A percentile compares a stretch with the other conserved stretches of the same genome.
Evolutionary conservation across 1,140 invertebrate genomes (phyloP).

Genomic region (Drosophila varians): DNA sequence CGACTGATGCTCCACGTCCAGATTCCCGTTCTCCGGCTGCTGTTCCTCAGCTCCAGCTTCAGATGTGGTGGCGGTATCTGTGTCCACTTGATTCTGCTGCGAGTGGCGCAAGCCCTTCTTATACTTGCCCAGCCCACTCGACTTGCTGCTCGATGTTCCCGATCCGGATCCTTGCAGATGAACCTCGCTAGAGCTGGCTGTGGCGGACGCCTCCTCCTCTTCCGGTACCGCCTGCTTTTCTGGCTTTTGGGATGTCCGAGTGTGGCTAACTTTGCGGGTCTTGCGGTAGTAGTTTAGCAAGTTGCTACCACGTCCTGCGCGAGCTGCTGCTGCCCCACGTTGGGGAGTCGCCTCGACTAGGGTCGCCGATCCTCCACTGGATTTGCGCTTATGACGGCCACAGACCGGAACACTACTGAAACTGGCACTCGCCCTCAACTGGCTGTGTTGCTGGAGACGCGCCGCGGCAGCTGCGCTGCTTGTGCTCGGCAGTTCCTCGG

Average conservation of each 20-base stretch:
- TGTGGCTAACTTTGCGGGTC: constrained; percentile 77
- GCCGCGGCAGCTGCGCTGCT: constrained; percentile 50
- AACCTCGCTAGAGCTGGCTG: constrained; percentile 10
- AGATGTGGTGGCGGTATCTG: not conserved
- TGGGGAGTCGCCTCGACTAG: constrained; percentile 35
- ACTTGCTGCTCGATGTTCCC: constrained; percentile 14
- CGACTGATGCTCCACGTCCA: constrained; percentile 30
- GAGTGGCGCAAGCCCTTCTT: constrained; percentile 25
- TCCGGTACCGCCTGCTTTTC: constrained; percentile 11
- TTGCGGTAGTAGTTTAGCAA: constrained; percentile 81
- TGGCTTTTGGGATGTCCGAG: constrained; percentile 44
- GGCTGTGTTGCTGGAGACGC: constrained; percentile 26
- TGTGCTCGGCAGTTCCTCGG: constrained; percentile 66
- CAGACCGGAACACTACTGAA: constrained; percentile 10
- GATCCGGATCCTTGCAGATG: constrained; percentile 6
- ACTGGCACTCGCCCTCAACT: constrained; percentile 4
- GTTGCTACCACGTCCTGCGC: constrained; percentile 52
- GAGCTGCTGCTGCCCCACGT: constrained; percentile 36
- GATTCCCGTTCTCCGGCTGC: constrained; percentile 9
- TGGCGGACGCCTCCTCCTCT: constrained; percentile 1
- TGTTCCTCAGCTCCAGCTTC: constrained; percentile 22
- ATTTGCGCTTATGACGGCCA: constrained; percentile 23
- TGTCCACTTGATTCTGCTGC: constrained; percentile 20
- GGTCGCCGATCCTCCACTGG: constrained; percentile 6
- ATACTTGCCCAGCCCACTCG: constrained; percentile 7